Conservation (phyloP, 1,140 invertebrate genomes). For the Bradynema listronoti region DNA sequence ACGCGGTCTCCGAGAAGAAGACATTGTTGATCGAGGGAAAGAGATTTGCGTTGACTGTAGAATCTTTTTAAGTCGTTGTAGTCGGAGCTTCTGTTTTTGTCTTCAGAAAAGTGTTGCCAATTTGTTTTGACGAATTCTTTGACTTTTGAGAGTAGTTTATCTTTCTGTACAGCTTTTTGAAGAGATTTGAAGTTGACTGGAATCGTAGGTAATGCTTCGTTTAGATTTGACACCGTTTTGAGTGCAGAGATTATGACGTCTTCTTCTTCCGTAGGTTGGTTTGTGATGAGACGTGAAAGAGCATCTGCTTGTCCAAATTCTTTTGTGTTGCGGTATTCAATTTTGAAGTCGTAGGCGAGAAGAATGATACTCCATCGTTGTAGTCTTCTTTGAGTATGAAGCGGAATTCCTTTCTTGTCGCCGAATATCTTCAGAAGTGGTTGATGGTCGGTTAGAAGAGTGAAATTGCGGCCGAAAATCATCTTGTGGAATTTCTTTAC, state of each 20-base stretch:
- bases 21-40: background rate
- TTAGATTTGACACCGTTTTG: background rate
- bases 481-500: conserved; percentile 59
- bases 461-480: conserved; percentile 59
- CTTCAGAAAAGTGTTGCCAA: too few species aligned
- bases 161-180: background rate
- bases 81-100: background rate
- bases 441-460: conserved; percentile 61
- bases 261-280: conserved; percentile 6
- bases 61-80: too few species aligned
- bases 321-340: conserved; percentile 48
- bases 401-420: background rate
- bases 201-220: background rate
- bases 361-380: conserved; percentile 21
- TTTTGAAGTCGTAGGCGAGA: conserved; percentile 55
- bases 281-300: conserved; percentile 45
- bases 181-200: background rate
- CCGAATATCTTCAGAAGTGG: too few species aligned
- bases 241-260: conserved; percentile 29
- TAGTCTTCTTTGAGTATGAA: background rate
- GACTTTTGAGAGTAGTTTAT: background rate
- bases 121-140: background rate
- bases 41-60: too few species aligned
- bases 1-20: conserved; percentile 53
- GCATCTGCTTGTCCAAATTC: conserved; percentile 47